Percentiles rank a stretch among this genome's conserved stretches.
phyloP scores from a whole-genome alignment of 30 jellyfish, hydroid and myxozoan species.

The Aurelia sp. region DNA sequence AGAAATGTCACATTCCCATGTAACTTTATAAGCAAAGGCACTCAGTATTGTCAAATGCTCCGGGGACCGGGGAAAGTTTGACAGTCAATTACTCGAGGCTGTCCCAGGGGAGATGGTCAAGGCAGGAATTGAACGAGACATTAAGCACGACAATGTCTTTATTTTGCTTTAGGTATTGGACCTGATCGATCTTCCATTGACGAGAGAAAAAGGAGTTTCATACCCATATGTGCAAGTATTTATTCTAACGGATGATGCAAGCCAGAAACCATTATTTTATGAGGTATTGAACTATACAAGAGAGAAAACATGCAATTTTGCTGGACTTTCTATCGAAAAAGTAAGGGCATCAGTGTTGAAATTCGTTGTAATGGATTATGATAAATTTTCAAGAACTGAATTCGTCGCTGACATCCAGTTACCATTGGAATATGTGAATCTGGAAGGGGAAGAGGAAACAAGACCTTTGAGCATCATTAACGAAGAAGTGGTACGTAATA shows the following conservation, averaged over 20 bases:
- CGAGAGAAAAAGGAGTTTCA: constrained; percentile 92
- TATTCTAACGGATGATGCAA: constrained; percentile 61
- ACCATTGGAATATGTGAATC: constrained; percentile 77
- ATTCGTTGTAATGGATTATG: constrained; percentile 90
- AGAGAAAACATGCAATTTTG: constrained; percentile 80
- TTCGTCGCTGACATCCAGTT: constrained; percentile 85
- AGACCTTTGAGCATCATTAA: constrained; percentile 43
- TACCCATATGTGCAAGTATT: constrained; percentile 87
- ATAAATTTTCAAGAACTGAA: constrained; percentile 90
- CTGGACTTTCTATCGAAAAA: constrained; percentile 64
- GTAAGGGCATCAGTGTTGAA: constrained; percentile 58
- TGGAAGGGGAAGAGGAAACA: constrained; percentile 82
- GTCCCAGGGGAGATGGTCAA: too few species aligned
- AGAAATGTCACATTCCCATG: too few species aligned
- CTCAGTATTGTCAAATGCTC: too few species aligned
- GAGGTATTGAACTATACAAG: constrained; percentile 80
- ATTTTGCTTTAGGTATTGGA: constrained; percentile 68
- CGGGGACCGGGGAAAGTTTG: too few species aligned
- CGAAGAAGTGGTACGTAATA: constrained; percentile 30
- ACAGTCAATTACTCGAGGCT: too few species aligned
- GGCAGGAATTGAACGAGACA: too few species aligned
- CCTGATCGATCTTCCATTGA: constrained; percentile 80
- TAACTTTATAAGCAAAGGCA: too few species aligned
- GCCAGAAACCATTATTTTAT: constrained; percentile 41
- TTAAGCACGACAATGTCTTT: neutral